Evolutionary conservation across 2,888 invertebrate genomes (phyloP).

Genomic region (Hypena proboscidalis): DNA sequence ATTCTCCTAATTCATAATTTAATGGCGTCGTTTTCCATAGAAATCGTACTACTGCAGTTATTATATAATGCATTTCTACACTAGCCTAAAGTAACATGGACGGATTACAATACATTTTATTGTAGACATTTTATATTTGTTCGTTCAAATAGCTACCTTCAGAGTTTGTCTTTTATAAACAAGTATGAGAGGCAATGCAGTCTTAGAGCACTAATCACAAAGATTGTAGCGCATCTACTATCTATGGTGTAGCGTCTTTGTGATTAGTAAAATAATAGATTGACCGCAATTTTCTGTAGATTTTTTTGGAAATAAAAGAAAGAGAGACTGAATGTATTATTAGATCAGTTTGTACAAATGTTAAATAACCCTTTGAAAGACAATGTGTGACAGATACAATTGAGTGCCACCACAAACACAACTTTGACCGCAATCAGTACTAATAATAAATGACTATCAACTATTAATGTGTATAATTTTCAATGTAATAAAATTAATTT

Average conservation of each 20-base stretch:
- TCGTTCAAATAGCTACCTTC: constrained; percentile 21
- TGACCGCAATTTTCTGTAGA: constrained; percentile 2
- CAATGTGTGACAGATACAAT: neutral
- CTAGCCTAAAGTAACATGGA: constrained; percentile 27
- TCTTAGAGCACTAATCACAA: too few species aligned
- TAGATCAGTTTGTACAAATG: constrained; percentile 12
- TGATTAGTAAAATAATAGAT: neutral
- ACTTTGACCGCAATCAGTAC: too few species aligned
- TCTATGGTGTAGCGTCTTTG: too few species aligned
- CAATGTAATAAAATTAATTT: too few species aligned
- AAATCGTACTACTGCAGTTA: constrained; percentile 24
- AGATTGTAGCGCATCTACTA: too few species aligned
- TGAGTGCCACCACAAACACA: too few species aligned
- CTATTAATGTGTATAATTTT: too few species aligned
- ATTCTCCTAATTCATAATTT: constrained; percentile 38
- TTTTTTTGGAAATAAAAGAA: neutral
- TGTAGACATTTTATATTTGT: constrained; percentile 24
- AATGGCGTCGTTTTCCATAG: constrained; percentile 30
- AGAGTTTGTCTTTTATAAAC: neutral
- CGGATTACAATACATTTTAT: constrained; percentile 25
- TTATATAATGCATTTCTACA: constrained; percentile 20
- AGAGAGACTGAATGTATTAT: constrained; percentile 1
- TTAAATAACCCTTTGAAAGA: constrained; percentile 8
- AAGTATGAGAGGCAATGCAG: neutral
- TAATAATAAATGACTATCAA: too few species aligned